These are phyloP conservation scores for Etheostoma perlongum DNA, from an alignment of 2,797 vertebrate species.

Conservation along the genomic window DNA sequence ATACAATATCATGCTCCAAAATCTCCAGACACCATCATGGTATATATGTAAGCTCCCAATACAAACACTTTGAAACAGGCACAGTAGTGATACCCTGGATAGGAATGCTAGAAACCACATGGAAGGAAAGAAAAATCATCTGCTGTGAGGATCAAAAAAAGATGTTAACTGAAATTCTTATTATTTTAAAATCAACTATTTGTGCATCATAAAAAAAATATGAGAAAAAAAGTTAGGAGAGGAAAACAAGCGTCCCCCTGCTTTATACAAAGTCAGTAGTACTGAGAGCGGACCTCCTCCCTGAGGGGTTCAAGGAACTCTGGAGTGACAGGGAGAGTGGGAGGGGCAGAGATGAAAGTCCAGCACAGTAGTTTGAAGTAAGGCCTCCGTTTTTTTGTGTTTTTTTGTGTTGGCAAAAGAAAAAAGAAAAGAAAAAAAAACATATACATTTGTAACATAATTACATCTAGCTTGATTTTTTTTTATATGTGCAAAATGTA, in stretches of 20 bases:
- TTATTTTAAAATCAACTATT: conserved; percentile 88
- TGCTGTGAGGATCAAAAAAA: conserved; percentile 26
- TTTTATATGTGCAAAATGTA: conserved; percentile 86
- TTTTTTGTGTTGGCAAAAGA: conserved; percentile 88
- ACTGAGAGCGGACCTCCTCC: conserved; percentile 81
- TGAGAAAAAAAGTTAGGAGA: conserved; percentile 79
- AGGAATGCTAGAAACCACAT: conserved; percentile 85
- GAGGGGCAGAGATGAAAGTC: conserved; percentile 80
- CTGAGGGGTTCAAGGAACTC: conserved; percentile 48
- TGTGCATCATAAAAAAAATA: conserved; percentile 84
- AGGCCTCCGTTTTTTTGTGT: conserved; percentile 88
- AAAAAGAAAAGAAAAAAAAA: conserved; percentile 77
- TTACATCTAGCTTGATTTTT: conserved; percentile 78
- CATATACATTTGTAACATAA: conserved; percentile 81
- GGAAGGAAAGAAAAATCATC: conserved; percentile 31
- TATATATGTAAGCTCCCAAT: conserved; percentile 73
- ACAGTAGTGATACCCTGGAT: conserved; percentile 91
- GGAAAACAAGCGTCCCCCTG: conserved; percentile 79
- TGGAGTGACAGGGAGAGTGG: conserved; percentile 56
- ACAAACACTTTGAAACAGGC: conserved; percentile 87
- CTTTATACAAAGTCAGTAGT: conserved; percentile 97
- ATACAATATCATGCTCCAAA: conserved; percentile 75
- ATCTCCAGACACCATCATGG: conserved; percentile 73
- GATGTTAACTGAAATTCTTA: conserved; percentile 84
- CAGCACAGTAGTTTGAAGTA: conserved; percentile 93